Evolutionary conservation across 2,797 vertebrate species (phyloP).

Genomic region (Carcharodon carcharias): DNA sequence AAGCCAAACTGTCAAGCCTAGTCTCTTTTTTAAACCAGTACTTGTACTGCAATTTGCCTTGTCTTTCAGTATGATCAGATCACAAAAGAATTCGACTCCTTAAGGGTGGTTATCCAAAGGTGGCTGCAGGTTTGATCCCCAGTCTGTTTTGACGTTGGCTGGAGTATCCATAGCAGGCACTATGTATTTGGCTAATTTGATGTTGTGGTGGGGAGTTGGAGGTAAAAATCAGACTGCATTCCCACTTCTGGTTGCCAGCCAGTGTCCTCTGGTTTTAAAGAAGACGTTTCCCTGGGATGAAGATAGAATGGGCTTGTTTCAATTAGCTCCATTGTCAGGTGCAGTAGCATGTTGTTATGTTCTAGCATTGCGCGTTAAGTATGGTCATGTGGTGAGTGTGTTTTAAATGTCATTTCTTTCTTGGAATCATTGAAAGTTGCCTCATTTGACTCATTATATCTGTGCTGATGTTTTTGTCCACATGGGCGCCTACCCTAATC

Average conservation of each 20-base stretch:
- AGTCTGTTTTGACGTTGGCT: neutral
- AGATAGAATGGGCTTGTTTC: neutral
- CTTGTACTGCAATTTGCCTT: neutral
- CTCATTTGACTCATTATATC: too few species aligned
- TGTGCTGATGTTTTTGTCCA: neutral
- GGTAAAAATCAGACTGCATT: neutral
- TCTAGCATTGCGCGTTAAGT: neutral
- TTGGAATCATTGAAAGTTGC: neutral
- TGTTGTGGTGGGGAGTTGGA: neutral
- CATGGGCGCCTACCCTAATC: neutral
- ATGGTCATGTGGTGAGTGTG: neutral
- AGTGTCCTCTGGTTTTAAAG: neutral
- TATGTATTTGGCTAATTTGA: neutral
- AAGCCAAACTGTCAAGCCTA: neutral
- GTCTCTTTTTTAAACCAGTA: neutral
- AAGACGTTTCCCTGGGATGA: neutral
- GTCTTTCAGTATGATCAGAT: neutral
- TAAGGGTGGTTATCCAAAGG: neutral
- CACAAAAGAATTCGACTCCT: neutral
- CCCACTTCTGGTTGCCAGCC: neutral
- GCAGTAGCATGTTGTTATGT: neutral
- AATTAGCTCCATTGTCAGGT: neutral
- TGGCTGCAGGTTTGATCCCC: neutral
- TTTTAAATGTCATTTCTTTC: neutral
- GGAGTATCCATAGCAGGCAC: neutral